Evolutionary conservation across 2,888 invertebrate species (phyloP), one percentile per base, ranked within the genome.

Genomic region (Phasia obesa): DNA sequence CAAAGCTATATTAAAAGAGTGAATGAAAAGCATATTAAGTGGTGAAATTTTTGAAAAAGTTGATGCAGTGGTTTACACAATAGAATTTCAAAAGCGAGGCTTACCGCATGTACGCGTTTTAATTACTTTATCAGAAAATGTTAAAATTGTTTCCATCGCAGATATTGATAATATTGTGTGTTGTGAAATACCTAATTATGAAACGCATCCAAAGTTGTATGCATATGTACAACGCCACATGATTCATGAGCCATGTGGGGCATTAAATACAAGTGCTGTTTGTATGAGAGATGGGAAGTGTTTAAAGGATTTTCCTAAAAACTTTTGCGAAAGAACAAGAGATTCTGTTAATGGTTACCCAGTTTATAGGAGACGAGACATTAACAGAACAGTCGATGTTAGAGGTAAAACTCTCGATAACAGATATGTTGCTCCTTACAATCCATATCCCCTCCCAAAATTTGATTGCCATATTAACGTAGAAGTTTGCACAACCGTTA

Each of bases 51-150:
- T 62, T 42, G 62, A 44, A 15, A 23, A 15, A 44, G 62, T 42
- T 15, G 25, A 21, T n/a, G 62, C 62, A 44, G 13, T 62, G 4
- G 44, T 62, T 62, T 44, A 62, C 21, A 62, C 42, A 47, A 65
- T 65, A 31, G 64, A 65, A 19, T 65, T 65, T 49, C 64, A 59
- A 38, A 59, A 59, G 31, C 19, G 59, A 17, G 21, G 59, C 7
- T 17, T 38, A 59, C 59, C 21, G 21, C 59, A 65, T 47, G 64
- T 25, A 2, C 62, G 25, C 21, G 23, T 62, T 23, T 42, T 44
- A 21, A 25, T 44, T 15, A 62, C 44, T 19, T 35, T 62, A n/a
- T 4, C 23, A 13, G 9, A 42, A 11, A 15, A 62, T 23, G 44
- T 44, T 21, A 44, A 44, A n/a, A 44, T 44, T n/a, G n/a, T 44